These are phyloP conservation scores for Cryptophagus acutangulus DNA, from an alignment of 2,888 invertebrate species.

Conservation along the genomic window DNA sequence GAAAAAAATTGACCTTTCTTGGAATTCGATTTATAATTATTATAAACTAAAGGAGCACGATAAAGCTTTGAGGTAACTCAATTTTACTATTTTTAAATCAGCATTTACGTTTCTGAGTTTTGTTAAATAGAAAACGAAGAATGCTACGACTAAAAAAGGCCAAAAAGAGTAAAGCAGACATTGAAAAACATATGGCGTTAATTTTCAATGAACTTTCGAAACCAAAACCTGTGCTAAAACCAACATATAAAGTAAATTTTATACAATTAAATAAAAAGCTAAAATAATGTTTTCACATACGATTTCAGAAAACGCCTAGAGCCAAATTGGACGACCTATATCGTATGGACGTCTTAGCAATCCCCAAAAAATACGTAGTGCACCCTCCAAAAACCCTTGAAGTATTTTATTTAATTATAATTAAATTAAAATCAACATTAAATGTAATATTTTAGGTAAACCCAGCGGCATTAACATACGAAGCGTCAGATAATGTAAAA, in stretches of 20 bases:
- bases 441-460: slow-evolving; percentile 19
- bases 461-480: slow-evolving; percentile 28
- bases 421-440: slow-evolving; percentile 2
- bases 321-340: no score
- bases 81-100: slow-evolving; percentile 3
- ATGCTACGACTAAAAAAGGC: no score
- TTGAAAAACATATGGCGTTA: no score
- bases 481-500: slow-evolving; percentile 27
- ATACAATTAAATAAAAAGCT: no score
- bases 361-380: slow-evolving; percentile 23
- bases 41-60: slow-evolving; percentile 30
- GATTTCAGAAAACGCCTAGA: no score
- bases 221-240: no score
- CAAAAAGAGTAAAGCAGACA: no score
- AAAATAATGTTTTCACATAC: no score
- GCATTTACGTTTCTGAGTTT: no score
- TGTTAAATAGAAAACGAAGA: no score
- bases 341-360: slow-evolving; percentile 26
- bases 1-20: slow-evolving; percentile 26
- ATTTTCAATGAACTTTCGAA: no score
- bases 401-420: slow-evolving; percentile 15
- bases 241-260: no score
- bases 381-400: slow-evolving; percentile 21
- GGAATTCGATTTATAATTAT: slow-evolving; percentile 34
- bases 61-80: slow-evolving; percentile 21